Base-by-base conservation (phyloP, 2,113 vertebrate genomes). In the Quiscalus mexicanus region DNA sequence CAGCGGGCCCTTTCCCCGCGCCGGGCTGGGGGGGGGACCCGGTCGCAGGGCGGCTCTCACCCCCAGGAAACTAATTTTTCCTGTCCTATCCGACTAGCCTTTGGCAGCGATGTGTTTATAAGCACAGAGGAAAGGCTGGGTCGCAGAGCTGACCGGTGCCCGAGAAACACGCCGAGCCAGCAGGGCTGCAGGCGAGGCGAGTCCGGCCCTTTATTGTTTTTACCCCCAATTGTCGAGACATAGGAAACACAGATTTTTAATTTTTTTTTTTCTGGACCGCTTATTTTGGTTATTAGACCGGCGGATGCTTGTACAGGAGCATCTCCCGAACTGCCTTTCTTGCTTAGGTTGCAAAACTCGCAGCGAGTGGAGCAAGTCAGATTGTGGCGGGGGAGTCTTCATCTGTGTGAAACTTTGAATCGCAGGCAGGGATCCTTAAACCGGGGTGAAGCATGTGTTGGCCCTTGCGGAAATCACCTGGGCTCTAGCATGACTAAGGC, bases 401-500 rank as follows among this genome's bases (percentile, higher is more conserved):
- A 12, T 85, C 68, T 45, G 59, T 53, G 19, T 45, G 82, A 91
- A 94, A 93, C 93, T 96, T 96, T 59, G 47, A 44, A 39, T 91
- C 35, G 8, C 17, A 10, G 63, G 59, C 74, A 85, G 63, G 67
- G 55, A 83, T 79, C 75, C 81, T 59, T 55, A 70, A 73, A 59
- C 7, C 42, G 8, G 55, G 30, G 42, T 74, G 75, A 85, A 74
- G 59, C 24, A 3, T 68, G 22, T 56, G 58, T 50, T 67, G 60
- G 41, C 64, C 71, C 60, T 67, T 77, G 63, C 55, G 52, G 67
- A 77, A 88, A 70, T 91, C 63, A 83, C 90, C 90, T 69, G 67
- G 75, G 59, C 52, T 94, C 64, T 52, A 69, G 68, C 64, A 53
- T 96, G 96, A 96, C 95, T 95, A 96, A 96, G 95, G 83, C 25